Percentiles rank a stretch among this genome's conserved stretches.
phyloP scores from a whole-genome alignment of 2,797 vertebrate species.

The Buphagus erythrorhynchus region DNA sequence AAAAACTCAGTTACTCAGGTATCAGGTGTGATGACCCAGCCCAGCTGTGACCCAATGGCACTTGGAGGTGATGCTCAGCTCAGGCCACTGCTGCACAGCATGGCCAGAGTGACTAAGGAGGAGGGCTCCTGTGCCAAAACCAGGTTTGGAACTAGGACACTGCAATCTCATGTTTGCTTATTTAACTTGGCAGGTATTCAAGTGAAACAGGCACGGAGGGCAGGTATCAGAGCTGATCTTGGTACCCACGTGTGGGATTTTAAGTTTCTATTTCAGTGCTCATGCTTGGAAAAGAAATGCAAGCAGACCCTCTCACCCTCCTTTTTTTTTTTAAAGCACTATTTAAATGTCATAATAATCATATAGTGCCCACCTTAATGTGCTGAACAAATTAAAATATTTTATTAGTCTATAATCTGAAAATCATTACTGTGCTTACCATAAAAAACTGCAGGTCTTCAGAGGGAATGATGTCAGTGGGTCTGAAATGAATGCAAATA shows the following conservation, averaged over 20 bases:
- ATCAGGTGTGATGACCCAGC: neutral
- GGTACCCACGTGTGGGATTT: neutral
- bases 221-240: conserved; percentile 7
- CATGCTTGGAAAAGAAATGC: conserved; percentile 36
- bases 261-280: conserved; percentile 36
- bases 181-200: conserved; percentile 51
- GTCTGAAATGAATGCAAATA: conserved; percentile 29
- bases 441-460: conserved; percentile 62
- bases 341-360: conserved; percentile 54
- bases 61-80: fast-evolving
- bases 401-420: conserved; percentile 78
- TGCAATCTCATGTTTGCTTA: neutral
- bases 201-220: neutral
- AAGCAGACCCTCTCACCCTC: neutral
- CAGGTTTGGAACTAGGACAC: neutral
- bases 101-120: neutral
- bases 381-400: conserved; percentile 64
- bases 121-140: neutral
- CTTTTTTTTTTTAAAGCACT: neutral
- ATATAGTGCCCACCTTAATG: conserved; percentile 9
- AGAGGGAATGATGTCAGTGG: conserved; percentile 37
- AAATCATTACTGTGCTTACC: conserved; percentile 67
- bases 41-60: neutral
- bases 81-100: neutral
- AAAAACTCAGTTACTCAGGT: fast-evolving